Evolutionary conservation across 2,888 invertebrate species (phyloP).

Genomic region (Pseudococcus jackbeardsleyi): DNA sequence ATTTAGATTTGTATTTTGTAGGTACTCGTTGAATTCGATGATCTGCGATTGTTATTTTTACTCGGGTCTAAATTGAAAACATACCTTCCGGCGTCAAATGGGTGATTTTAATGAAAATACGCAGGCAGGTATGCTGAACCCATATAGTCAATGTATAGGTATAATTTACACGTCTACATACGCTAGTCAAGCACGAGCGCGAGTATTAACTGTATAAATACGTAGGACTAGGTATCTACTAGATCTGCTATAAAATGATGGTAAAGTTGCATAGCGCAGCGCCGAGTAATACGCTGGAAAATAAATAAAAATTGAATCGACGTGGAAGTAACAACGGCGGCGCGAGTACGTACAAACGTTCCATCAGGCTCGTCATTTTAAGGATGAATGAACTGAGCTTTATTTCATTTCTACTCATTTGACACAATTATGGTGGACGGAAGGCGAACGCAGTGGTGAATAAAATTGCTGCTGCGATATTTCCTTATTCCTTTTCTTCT

Average conservation of each 20-base stretch:
- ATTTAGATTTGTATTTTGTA: neutral
- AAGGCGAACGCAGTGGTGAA: neutral
- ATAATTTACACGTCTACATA: neutral
- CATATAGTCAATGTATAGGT: neutral
- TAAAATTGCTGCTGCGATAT: neutral
- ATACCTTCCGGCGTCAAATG: neutral
- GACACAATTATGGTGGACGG: constrained; percentile 20
- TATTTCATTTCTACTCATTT: constrained; percentile 49
- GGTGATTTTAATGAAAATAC: neutral
- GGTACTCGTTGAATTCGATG: neutral
- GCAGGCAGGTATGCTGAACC: neutral
- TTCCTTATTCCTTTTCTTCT: neutral
- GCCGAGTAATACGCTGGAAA: neutral
- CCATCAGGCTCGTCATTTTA: constrained; percentile 18
- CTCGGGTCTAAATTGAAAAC: neutral
- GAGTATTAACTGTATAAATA: constrained; percentile 15
- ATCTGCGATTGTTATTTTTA: constrained; percentile 16
- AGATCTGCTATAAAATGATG: neutral
- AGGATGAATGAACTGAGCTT: constrained; percentile 48
- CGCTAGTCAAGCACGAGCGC: neutral
- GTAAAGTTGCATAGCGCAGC: neutral
- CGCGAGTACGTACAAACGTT: constrained; percentile 4
- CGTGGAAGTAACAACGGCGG: neutral
- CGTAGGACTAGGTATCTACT: neutral
- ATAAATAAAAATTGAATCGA: constrained; percentile 48